Evolutionary conservation across 2,797 vertebrate genomes (phyloP).

Genomic region (Gymnocypris eckloni): DNA sequence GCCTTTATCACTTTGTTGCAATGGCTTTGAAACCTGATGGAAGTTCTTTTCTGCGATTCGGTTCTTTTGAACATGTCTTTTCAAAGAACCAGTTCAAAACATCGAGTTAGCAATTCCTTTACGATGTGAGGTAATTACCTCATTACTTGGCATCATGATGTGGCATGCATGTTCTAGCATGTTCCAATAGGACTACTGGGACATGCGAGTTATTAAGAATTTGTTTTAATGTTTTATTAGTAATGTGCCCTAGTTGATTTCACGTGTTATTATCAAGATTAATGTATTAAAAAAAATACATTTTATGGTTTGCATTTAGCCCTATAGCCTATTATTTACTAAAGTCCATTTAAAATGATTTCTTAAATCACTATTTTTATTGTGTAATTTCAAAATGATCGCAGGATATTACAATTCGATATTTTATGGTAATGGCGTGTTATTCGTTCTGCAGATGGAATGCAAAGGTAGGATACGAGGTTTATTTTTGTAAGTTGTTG

Average conservation of each 20-base stretch:
- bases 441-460: slow-evolving; percentile 3
- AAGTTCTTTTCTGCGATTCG: neutral
- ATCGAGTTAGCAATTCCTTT: neutral
- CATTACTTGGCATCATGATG: neutral
- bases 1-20: neutral
- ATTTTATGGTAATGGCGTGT: slow-evolving; percentile 49
- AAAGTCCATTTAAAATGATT: neutral
- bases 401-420: slow-evolving; percentile 47
- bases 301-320: neutral
- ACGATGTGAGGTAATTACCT: neutral
- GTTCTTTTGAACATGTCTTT: neutral
- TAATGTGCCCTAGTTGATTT: neutral
- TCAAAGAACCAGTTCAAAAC: neutral
- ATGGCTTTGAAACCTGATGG: neutral
- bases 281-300: neutral
- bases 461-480: neutral
- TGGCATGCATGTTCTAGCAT: neutral
- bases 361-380: neutral
- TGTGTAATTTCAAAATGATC: slow-evolving; percentile 41
- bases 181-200: neutral
- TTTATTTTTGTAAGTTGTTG: slow-evolving; percentile 29
- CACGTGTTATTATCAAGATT: neutral
- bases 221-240: neutral
- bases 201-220: neutral
- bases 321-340: neutral